phyloP scores from a whole-genome alignment of 2,888 invertebrate genomes.

The Apomyelois bistriatella region DNA sequence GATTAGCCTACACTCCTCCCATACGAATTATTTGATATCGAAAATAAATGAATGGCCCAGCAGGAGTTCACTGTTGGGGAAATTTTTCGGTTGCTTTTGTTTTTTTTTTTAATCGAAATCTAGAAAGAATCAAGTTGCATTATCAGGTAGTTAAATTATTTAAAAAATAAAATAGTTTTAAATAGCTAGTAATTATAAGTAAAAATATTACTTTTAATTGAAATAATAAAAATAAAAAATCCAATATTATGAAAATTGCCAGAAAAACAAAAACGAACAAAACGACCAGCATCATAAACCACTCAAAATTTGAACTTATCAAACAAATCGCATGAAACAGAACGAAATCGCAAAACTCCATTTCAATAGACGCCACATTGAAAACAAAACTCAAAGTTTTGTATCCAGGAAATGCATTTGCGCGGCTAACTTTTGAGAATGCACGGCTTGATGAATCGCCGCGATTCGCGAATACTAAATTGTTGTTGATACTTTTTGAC shows the following conservation, averaged over 20 bases:
- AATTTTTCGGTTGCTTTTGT: conserved; percentile 46
- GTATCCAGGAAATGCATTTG: conserved; percentile 65
- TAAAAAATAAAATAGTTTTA: too few relatives aligned
- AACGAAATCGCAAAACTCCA: conserved; percentile 9
- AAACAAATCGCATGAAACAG: conserved; percentile 3
- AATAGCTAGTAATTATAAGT: too few relatives aligned
- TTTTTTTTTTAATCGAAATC: conserved; percentile 23
- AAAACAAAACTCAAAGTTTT: conserved; percentile 48
- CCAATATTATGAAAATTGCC: too few relatives aligned
- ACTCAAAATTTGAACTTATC: conserved; percentile 1
- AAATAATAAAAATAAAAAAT: too few relatives aligned
- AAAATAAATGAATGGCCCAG: conserved; percentile 59
- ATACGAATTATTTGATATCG: conserved; percentile 45
- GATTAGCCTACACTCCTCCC: conserved; percentile 68
- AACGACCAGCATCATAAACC: background rate
- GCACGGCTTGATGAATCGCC: conserved; percentile 14
- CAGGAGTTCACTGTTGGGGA: conserved; percentile 50
- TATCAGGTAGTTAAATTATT: too few relatives aligned
- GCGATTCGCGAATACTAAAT: conserved; percentile 4
- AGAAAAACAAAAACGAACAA: too few relatives aligned
- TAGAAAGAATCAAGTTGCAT: background rate
- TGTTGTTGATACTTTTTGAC: conserved; percentile 12
- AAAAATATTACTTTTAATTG: too few relatives aligned
- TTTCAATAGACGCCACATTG: conserved; percentile 15
- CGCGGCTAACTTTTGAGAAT: conserved; percentile 52